Evolutionary conservation across 2,888 invertebrate species (phyloP).

Genomic region (Dicycla oo): DNA sequence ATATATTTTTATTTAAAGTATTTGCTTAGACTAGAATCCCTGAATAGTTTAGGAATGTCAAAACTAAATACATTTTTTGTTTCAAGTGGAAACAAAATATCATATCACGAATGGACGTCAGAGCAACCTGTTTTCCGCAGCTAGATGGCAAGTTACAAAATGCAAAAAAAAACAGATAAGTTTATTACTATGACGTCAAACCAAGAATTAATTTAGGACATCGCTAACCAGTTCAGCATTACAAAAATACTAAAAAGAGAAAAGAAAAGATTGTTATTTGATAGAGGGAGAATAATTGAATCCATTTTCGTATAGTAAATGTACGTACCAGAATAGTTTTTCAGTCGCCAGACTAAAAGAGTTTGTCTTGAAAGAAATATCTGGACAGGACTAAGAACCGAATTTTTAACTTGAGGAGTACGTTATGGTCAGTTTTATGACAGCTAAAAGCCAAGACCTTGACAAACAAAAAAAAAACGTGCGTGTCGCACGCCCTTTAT

Average conservation of each 20-base stretch:
- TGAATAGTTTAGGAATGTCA: neutral
- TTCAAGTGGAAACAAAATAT: constrained; percentile 32
- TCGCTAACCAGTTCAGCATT: neutral
- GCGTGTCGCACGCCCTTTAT: too few species aligned
- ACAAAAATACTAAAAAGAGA: neutral
- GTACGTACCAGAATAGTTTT: neutral
- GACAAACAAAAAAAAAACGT: too few species aligned
- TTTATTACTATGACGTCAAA: constrained; percentile 42
- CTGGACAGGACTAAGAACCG: neutral
- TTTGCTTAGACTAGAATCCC: neutral
- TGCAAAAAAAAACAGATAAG: constrained; percentile 34
- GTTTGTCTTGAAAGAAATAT: neutral
- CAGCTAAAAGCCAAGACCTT: neutral
- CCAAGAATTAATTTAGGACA: constrained; percentile 19
- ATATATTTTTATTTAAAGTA: neutral
- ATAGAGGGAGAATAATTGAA: too few species aligned
- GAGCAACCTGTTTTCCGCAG: constrained; percentile 27
- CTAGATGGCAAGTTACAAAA: constrained; percentile 16
- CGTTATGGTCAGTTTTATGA: too few species aligned
- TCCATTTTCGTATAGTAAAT: neutral
- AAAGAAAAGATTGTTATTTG: neutral
- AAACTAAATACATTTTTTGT: constrained; percentile 4
- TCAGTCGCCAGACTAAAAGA: neutral
- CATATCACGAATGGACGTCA: constrained; percentile 41
- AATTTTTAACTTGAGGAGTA: too few species aligned